Percentiles rank a stretch among this genome's conserved stretches.
phyloP scores from a whole-genome alignment of 2,113 vertebrate species.

The Clarias batrachus region DNA sequence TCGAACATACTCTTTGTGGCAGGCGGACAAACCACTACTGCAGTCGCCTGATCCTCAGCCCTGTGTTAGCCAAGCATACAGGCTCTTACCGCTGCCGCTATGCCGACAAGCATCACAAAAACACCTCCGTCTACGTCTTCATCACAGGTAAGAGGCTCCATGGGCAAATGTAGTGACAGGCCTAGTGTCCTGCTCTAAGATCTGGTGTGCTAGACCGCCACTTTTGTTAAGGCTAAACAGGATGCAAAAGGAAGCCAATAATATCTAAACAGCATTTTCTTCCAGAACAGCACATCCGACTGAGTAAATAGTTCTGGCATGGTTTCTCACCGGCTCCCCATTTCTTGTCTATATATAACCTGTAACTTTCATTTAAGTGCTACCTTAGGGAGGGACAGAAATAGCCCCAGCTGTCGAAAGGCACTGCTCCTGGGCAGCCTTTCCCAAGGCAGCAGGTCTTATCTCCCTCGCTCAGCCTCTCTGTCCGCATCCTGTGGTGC shows the following conservation, averaged over 20 bases:
- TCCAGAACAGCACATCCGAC: constrained; percentile 66
- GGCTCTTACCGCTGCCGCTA: constrained; percentile 87
- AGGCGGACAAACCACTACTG: constrained; percentile 76
- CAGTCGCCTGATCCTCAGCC: constrained; percentile 78
- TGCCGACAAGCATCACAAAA: constrained; percentile 65
- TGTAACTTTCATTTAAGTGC: constrained; percentile 70
- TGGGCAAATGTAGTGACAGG: not conserved
- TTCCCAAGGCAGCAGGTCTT: constrained; percentile 78
- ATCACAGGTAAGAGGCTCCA: constrained; percentile 83
- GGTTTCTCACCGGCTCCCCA: constrained; percentile 52
- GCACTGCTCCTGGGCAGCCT: constrained; percentile 68
- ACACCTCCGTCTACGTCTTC: constrained; percentile 85
- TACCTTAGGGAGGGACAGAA: constrained; percentile 66
- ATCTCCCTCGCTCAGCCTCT: constrained; percentile 73
- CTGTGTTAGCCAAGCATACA: constrained; percentile 78
- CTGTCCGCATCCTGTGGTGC: constrained; percentile 74
- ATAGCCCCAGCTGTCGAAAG: constrained; percentile 72
- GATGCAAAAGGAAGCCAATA: constrained; percentile 66
- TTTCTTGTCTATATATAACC: constrained; percentile 67
- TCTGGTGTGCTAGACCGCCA: constrained; percentile 26
- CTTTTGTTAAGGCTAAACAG: constrained; percentile 66
- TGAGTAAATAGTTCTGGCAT: constrained; percentile 63
- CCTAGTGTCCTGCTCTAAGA: not conserved
- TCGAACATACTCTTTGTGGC: constrained; percentile 79
- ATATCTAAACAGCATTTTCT: constrained; percentile 73